Conservation (phyloP, 2,888 invertebrate genomes). For the Diabrotica balteata region DNA sequence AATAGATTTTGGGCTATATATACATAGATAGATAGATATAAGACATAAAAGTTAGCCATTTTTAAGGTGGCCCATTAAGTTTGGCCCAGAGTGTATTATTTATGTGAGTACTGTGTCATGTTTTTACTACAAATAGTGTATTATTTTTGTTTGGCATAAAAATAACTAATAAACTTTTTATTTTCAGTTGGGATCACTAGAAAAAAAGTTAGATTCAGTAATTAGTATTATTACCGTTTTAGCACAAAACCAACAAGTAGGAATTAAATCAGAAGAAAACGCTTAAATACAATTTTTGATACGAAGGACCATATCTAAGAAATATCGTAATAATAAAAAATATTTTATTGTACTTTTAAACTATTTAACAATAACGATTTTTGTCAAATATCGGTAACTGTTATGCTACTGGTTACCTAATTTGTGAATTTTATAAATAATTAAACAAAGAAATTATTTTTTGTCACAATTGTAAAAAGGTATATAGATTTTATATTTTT, state of each 20-base stretch:
- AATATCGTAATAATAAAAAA: too few relatives aligned
- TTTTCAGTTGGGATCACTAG: conserved; percentile 67
- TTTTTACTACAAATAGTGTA: too few relatives aligned
- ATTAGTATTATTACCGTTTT: conserved; percentile 67
- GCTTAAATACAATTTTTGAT: conserved; percentile 21
- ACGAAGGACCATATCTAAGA: conserved; percentile 21
- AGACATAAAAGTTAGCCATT: too few relatives aligned
- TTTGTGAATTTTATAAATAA: background rate
- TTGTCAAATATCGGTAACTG: conserved; percentile 20
- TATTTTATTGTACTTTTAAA: background rate
- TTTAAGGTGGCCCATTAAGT: too few relatives aligned
- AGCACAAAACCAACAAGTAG: conserved; percentile 65
- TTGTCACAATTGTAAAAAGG: conserved; percentile 11
- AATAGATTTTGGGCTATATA: too few relatives aligned
- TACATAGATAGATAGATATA: too few relatives aligned
- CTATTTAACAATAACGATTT: conserved; percentile 9
- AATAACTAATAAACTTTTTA: conserved; percentile 16
- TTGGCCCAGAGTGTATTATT: too few relatives aligned
- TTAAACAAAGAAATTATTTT: conserved; percentile 16
- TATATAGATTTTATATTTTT: too few relatives aligned
- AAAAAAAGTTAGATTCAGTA: conserved; percentile 69
- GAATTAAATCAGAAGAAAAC: conserved; percentile 59
- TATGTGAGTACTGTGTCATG: too few relatives aligned
- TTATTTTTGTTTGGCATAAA: too few relatives aligned
- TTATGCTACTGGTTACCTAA: background rate